Evolutionary conservation across 2,888 invertebrate species (phyloP).

Genomic region (Cantharis lateralis): DNA sequence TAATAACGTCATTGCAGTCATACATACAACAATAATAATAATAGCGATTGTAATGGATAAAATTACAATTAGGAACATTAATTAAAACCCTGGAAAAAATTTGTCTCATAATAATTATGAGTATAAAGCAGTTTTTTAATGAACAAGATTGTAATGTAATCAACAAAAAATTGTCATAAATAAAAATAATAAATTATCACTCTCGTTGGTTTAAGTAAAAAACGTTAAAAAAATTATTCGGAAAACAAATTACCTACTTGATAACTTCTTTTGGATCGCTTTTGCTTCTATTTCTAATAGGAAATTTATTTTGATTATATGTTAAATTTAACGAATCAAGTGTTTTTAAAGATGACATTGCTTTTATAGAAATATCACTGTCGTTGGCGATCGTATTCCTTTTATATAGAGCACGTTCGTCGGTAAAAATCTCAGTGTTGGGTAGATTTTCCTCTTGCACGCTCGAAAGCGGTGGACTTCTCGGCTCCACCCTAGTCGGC

Average conservation of each 20-base stretch:
- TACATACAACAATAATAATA: conserved; percentile 1
- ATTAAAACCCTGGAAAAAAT: conserved; percentile 25
- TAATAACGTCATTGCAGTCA: conserved; percentile 6
- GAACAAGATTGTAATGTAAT: background rate
- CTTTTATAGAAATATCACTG: conserved; percentile 33
- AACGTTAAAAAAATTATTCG: conserved; percentile 4
- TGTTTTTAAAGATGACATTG: conserved; percentile 47
- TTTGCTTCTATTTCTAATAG: conserved; percentile 54
- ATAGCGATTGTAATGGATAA: conserved; percentile 12
- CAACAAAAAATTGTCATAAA: background rate
- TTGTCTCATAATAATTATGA: conserved; percentile 5
- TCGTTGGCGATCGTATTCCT: conserved; percentile 31
- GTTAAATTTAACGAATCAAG: conserved; percentile 59
- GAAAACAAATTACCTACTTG: conserved; percentile 10
- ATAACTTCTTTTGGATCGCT: conserved; percentile 28
- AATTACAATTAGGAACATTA: conserved; percentile 25
- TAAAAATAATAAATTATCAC: conserved; percentile 9
- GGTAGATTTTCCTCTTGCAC: conserved; percentile 54
- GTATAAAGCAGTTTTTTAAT: conserved; percentile 17
- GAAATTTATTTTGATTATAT: conserved; percentile 65
- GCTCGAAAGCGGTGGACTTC: conserved; percentile 54
- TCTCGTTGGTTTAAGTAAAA: conserved; percentile 9
- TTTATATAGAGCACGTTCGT: conserved; percentile 15
- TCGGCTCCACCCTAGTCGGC: conserved; percentile 35
- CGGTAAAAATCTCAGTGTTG: conserved; percentile 55